A percentile compares a stretch with the other conserved stretches of the same genome.
phyloP scores from a whole-genome alignment of 2,888 invertebrate species.

The Megastigmus dorsalis region DNA sequence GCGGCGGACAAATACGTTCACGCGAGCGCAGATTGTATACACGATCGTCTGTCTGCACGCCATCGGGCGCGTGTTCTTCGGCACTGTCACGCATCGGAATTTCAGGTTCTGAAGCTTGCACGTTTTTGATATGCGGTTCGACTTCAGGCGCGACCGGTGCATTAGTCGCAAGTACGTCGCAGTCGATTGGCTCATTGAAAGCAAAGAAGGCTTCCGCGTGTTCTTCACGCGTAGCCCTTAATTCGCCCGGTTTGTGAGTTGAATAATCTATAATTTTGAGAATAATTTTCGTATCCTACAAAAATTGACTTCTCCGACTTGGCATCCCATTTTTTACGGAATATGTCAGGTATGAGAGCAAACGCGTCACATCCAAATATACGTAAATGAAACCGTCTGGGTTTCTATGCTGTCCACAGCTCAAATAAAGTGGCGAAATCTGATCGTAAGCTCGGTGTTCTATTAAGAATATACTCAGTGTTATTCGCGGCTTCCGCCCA shows the following conservation, averaged over 20 bases:
- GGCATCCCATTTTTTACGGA: not conserved
- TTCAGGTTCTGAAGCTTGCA: not conserved
- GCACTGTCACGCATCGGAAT: not conserved
- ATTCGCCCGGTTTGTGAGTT: not conserved
- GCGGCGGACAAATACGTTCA: slow-evolving; percentile 1
- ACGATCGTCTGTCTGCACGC: not conserved
- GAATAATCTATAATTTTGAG: not conserved
- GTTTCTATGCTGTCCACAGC: not conserved
- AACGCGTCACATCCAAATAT: slow-evolving; percentile 4
- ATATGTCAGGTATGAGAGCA: not conserved
- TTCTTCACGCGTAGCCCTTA: too few relatives aligned
- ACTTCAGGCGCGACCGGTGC: not conserved
- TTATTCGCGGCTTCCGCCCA: not conserved
- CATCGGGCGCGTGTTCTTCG: not conserved
- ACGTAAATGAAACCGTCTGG: not conserved
- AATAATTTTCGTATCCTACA: not conserved
- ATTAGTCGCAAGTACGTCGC: not conserved
- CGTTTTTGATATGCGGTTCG: not conserved
- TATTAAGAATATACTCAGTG: not conserved
- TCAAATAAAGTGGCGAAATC: not conserved
- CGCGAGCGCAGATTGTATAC: not conserved
- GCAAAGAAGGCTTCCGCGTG: not conserved
- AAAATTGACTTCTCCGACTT: not conserved
- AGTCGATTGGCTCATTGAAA: not conserved
- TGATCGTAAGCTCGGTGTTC: not conserved